Conservation (phyloP, 2,113 vertebrate species). For the Rutilus rutilus region DNA sequence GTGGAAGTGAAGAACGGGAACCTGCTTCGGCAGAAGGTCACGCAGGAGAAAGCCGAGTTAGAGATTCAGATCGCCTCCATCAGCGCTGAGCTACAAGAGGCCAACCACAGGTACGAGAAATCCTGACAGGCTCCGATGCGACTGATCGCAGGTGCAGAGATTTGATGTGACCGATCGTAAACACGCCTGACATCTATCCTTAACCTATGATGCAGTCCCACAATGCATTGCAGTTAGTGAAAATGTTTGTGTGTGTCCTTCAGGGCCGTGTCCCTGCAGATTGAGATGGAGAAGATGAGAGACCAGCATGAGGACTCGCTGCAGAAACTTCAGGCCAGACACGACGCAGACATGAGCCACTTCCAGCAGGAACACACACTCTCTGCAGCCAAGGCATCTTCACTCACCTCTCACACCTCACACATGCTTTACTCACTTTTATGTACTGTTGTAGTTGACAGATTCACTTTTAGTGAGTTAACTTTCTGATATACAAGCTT, state of each 20-base stretch:
- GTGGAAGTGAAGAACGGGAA: slow-evolving; percentile 86
- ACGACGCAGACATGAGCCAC: slow-evolving; percentile 79
- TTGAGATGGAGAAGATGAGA: slow-evolving; percentile 79
- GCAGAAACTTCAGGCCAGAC: slow-evolving; percentile 79
- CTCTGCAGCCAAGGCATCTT: slow-evolving; percentile 85
- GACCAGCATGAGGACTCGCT: slow-evolving; percentile 77
- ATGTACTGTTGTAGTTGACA: not conserved
- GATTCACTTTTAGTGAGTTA: not conserved
- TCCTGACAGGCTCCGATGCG: not conserved
- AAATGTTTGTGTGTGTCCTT: slow-evolving; percentile 25
- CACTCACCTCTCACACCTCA: not conserved
- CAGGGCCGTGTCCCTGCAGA: slow-evolving; percentile 79
- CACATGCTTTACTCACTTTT: not conserved
- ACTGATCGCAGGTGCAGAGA: not conserved
- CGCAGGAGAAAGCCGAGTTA: slow-evolving; percentile 85
- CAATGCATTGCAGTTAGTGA: not conserved
- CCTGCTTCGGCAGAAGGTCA: slow-evolving; percentile 81
- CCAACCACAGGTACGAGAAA: slow-evolving; percentile 79
- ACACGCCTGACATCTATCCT: not conserved
- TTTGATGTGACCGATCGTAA: not conserved
- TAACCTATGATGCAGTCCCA: not conserved
- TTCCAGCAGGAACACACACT: slow-evolving; percentile 84
- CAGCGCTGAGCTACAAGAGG: slow-evolving; percentile 83
- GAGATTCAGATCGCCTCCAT: slow-evolving; percentile 80
- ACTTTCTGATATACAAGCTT: not conserved